These are phyloP conservation scores for Cassiopea xamachana DNA, from an alignment of 30 jellyfish, hydroid and myxozoan species.

Conservation along the genomic window DNA sequence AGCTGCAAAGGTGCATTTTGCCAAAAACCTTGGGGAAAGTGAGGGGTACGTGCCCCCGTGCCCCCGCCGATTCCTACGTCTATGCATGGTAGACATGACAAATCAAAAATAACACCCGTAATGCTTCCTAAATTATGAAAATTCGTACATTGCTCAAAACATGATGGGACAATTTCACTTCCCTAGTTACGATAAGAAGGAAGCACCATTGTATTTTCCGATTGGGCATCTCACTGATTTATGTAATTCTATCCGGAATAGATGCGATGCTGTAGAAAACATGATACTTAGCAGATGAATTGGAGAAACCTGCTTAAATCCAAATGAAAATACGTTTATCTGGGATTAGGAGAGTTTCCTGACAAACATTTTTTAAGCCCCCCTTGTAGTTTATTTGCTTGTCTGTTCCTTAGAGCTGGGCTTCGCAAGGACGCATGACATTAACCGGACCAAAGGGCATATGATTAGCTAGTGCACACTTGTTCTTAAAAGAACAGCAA, in stretches of 20 bases:
- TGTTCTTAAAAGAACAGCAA: no score
- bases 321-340: conserved; percentile 34
- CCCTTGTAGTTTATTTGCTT: conserved; percentile 46
- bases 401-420: background rate
- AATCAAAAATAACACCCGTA: no score
- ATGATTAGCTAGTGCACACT: background rate
- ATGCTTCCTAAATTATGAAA: background rate
- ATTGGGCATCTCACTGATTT: background rate
- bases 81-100: no score
- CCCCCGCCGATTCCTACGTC: no score
- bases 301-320: conserved; percentile 18
- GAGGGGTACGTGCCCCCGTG: no score
- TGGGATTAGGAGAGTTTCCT: conserved; percentile 28
- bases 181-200: background rate
- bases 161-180: background rate
- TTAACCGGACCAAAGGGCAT: background rate
- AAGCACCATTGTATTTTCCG: background rate
- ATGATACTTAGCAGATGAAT: background rate
- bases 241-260: background rate
- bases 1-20: no score
- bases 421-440: background rate
- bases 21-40: no score
- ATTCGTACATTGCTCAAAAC: background rate
- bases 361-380: conserved; percentile 48
- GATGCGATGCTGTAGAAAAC: background rate